These are phyloP conservation scores for Laticauda colubrina DNA, from an alignment of 2,113 vertebrate species.

Conservation along the genomic window DNA sequence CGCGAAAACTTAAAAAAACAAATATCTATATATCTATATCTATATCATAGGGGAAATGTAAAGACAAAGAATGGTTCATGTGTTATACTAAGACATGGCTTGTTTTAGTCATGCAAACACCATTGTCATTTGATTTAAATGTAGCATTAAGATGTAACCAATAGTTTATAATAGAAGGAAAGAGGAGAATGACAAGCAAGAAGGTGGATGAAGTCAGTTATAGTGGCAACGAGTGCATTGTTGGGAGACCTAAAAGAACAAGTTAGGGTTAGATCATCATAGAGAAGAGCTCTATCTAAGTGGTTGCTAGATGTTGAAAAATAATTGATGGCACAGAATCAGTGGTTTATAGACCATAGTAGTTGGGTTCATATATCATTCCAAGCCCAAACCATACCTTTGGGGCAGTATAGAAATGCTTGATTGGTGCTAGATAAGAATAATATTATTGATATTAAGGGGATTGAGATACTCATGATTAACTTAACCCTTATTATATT, in stretches of 20 bases:
- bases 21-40: neutral
- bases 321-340: neutral
- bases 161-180: neutral
- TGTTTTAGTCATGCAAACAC: neutral
- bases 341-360: neutral
- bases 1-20: no score
- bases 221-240: neutral
- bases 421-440: neutral
- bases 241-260: neutral
- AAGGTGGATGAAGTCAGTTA: neutral
- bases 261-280: neutral
- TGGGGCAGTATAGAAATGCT: neutral
- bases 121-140: neutral
- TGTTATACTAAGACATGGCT: neutral
- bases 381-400: neutral
- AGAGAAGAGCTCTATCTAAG: neutral
- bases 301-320: neutral
- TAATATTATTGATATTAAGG: neutral
- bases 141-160: neutral
- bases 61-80: neutral
- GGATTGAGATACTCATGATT: neutral
- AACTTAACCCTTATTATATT: neutral
- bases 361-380: neutral
- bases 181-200: neutral
- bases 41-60: neutral